phyloP scores from a whole-genome alignment of 2,888 invertebrate genomes.

The Sesia bembeciformis region DNA sequence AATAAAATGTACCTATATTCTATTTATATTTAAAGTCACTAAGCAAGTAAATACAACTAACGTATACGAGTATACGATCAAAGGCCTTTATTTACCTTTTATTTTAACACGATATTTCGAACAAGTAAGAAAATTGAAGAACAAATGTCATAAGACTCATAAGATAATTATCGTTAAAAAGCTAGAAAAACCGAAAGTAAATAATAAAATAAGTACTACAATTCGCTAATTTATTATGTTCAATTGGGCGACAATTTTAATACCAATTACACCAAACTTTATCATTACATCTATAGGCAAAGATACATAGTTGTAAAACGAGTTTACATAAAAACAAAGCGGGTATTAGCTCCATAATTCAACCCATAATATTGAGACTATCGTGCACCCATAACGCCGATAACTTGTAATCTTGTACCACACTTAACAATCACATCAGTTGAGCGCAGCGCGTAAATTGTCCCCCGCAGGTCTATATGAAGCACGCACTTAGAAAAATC shows the following conservation, averaged over 20 bases:
- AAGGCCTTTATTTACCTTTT: no score
- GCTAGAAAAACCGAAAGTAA: no score
- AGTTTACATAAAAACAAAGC: neutral
- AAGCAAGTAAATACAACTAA: no score
- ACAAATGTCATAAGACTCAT: no score
- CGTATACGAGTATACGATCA: no score
- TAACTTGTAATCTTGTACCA: slow-evolving; percentile 59
- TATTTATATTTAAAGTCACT: no score
- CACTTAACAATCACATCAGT: slow-evolving; percentile 64
- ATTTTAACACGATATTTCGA: no score
- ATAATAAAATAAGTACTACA: no score
- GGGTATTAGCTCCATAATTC: neutral
- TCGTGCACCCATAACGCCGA: slow-evolving; percentile 27
- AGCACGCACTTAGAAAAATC: slow-evolving; percentile 45
- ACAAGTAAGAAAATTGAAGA: no score
- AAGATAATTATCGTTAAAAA: no score
- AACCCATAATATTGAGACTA: neutral
- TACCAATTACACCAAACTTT: neutral
- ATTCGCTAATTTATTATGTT: no score
- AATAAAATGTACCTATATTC: no score
- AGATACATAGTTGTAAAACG: neutral
- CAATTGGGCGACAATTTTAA: neutral
- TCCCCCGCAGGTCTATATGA: slow-evolving; percentile 46
- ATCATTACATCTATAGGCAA: neutral
- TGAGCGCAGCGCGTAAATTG: slow-evolving; percentile 54